Conservation (phyloP, 37 sponge, comb jelly and placozoan genomes). For the Dysidea cf. avara region DNA sequence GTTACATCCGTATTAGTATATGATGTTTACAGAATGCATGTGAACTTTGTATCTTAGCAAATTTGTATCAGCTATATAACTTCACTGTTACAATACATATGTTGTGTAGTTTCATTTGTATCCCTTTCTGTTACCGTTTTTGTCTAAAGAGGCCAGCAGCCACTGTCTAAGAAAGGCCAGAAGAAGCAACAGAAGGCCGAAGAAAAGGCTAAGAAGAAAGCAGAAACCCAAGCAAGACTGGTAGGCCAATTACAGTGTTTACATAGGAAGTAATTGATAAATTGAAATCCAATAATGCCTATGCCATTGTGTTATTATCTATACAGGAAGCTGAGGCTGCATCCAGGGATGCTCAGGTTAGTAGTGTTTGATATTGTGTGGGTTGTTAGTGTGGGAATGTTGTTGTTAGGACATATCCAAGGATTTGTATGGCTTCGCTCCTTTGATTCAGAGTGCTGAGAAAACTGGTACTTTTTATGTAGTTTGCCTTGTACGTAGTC, state of each 20-base stretch:
- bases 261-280: neutral
- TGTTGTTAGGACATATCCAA: conserved; percentile 63
- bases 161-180: conserved; percentile 85
- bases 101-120: neutral
- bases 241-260: conserved; percentile 30
- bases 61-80: no score
- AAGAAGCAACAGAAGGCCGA: conserved; percentile 95
- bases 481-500: no score
- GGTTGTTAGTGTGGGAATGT: neutral
- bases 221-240: conserved; percentile 61
- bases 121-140: neutral
- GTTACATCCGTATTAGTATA: no score
- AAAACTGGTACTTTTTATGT: conserved; percentile 59
- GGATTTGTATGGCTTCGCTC: conserved; percentile 69
- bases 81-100: no score
- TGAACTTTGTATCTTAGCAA: no score
- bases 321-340: conserved; percentile 74
- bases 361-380: neutral
- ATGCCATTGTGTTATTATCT: neutral
- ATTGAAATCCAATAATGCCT: neutral
- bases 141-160: conserved; percentile 31
- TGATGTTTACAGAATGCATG: neutral
- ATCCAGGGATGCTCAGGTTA: conserved; percentile 45
- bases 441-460: conserved; percentile 59
- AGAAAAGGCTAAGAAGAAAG: conserved; percentile 89